Evolutionary conservation across 2,888 invertebrate genomes (phyloP), one percentile per base, ranked within the genome.

Genomic region (Bedellia somnulentella): DNA sequence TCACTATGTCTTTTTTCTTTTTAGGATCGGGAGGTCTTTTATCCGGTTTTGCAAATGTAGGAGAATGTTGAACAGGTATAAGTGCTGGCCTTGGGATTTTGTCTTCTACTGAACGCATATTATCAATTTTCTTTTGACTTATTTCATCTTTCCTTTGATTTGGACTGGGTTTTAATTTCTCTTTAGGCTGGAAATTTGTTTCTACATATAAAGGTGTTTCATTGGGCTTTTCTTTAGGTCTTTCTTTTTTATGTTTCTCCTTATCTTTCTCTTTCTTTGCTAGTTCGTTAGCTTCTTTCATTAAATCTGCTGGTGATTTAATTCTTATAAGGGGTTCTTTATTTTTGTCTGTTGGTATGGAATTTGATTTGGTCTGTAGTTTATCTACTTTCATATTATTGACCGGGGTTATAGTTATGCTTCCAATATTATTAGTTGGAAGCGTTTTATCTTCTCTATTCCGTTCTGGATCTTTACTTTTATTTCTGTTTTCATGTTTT

Each of bases 321-420:
- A 76, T 63, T 36, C 71, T 47, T 6, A 76, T 49, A n/a, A 64
- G 40, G 0, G 59, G 47, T 23, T 64, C 53, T 35, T 56, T 52
- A 5, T 50, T 49, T 14, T 57, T 52, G 9, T 46, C 49, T 29
- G 3, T 34, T 33, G 18, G 34, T 26, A 15, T 33, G 23, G 28
- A 11, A 10, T 15, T 37, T 33, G n/a, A n/a, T 11, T 28, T 36
- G 14, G 39, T 11, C 31, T 30, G 31, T 15, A 9, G 33, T 31
- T 17, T 23, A 47, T 22, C 31, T 31, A 43, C 5, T 6, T 46
- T 54, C 33, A 61, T 62, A 4, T 60, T 56, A 5, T 37, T 33
- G 3, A 77, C 71, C 0, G 77, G 62, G 0, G 76, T 75, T 29
- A 77, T 77, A 0, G 76, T 77, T 35, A 76, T 64, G 37, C 70